These are phyloP conservation scores for Cynocephalus volans DNA, from an alignment of 2,113 vertebrate species.

Conservation along the genomic window DNA sequence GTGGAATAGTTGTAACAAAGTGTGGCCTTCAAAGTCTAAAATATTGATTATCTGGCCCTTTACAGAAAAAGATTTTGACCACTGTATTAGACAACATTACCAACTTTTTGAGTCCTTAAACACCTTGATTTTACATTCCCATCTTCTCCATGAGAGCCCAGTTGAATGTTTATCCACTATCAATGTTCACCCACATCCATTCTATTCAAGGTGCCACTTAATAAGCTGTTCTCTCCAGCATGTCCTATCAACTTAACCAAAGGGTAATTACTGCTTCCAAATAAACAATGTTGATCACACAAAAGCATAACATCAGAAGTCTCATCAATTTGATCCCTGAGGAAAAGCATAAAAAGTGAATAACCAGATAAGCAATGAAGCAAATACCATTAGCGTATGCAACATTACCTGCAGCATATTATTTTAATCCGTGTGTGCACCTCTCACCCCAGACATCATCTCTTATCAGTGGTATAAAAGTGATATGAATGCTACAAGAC, in stretches of 20 bases:
- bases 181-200: neutral
- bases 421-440: neutral
- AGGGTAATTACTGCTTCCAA: neutral
- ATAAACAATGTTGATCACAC: neutral
- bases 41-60: neutral
- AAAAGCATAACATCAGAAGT: neutral
- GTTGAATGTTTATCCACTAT: neutral
- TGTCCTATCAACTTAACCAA: neutral
- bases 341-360: neutral
- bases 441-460: slow-evolving; percentile 21
- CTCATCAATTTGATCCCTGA: slow-evolving; percentile 37
- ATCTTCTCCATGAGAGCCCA: neutral
- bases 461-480: neutral
- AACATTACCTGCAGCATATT: neutral
- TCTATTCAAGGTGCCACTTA: neutral
- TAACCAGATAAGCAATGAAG: neutral
- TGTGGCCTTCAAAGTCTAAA: neutral
- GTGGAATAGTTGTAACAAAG: neutral
- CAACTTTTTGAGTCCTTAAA: neutral
- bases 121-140: neutral
- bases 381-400: neutral
- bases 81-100: neutral
- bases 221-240: neutral
- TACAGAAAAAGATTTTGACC: neutral
- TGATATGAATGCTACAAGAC: neutral